Evolutionary conservation across 2,888 invertebrate genomes (phyloP), one percentile per base, ranked within the genome.

Genomic region (Dicyrtomina minuta): DNA sequence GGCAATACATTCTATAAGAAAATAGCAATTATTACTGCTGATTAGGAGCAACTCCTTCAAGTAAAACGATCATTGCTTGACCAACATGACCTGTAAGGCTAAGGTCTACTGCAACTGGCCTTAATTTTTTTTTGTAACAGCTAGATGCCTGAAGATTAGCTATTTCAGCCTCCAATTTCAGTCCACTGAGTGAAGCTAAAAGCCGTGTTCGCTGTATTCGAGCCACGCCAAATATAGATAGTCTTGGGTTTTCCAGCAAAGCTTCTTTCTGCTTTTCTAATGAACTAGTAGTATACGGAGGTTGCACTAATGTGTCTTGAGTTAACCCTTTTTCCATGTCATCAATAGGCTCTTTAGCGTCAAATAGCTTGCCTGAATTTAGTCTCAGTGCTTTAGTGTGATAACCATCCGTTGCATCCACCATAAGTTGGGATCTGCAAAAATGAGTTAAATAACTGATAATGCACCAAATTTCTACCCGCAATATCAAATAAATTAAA

Each of bases 111-210:
- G 87, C 86, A 0, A 86, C 86, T 0, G 89, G 89, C 15, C 87
- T 83, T 0, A 90, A 88, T 79, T 92, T 90, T 79, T 94, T 93
- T n/a, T 94, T 88, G 81, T 93, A 93, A 0, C 94, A 93, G 43
- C 93, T 85, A 78, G 93, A 93, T n/a, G 91, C 90, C 81, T 96
- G 93, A 12, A 96, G 85, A 69, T 92, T 92, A 17, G 92, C 91
- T 68, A 97, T 90, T 84, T 96, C 95, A 0, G 95, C 95, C 82
- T 97, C 96, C 72, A 97, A 84, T 83, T 96, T 96, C 60, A 97
- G 84, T 0, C 96, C 96, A 79, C 95, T 95, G 1, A 97, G 84
- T 0, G 95, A 93, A 0, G 96, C 96, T 72, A 95, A 84, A 10
- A 95, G 83, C 8, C 92, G 86, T 0, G 93, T 93, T 74, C 92